These are phyloP conservation scores for Bathynomus jamesi DNA, from an alignment of 1,140 invertebrate species.

Conservation along the genomic window DNA sequence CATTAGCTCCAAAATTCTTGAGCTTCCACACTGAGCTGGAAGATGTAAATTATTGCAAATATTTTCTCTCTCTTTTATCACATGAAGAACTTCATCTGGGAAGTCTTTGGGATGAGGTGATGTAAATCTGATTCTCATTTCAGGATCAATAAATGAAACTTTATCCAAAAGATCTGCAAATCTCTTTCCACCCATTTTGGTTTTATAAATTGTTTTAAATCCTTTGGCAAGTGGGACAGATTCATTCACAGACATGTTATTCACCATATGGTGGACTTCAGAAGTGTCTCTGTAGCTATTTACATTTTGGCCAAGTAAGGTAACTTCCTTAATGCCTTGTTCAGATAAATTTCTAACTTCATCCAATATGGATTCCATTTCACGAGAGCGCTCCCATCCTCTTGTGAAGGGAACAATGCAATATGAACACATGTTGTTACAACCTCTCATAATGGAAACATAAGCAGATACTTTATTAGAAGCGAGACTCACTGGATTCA, in stretches of 20 bases:
- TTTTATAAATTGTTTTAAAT: slow-evolving; percentile 90
- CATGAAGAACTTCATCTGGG: slow-evolving; percentile 78
- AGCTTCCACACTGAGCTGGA: slow-evolving; percentile 87
- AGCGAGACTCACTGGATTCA: slow-evolving; percentile 79
- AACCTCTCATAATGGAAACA: slow-evolving; percentile 95
- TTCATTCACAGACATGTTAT: slow-evolving; percentile 29
- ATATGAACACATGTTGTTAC: slow-evolving; percentile 97
- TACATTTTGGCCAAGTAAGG: slow-evolving; percentile 90
- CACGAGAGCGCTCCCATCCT: slow-evolving; percentile 81
- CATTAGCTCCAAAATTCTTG: slow-evolving; percentile 72
- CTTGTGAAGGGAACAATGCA: slow-evolving; percentile 92
- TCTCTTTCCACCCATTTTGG: slow-evolving; percentile 69
- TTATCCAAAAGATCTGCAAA: slow-evolving; percentile 79
- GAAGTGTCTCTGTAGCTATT: slow-evolving; percentile 86
- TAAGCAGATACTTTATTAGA: slow-evolving; percentile 69
- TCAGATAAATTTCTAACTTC: slow-evolving; percentile 71
- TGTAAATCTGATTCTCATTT: slow-evolving; percentile 90
- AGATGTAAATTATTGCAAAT: slow-evolving; percentile 87
- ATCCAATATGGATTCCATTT: slow-evolving; percentile 71
- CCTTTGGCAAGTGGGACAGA: slow-evolving; percentile 58
- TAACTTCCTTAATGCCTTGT: slow-evolving; percentile 78
- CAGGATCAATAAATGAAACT: slow-evolving; percentile 73
- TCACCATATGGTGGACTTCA: slow-evolving; percentile 40
- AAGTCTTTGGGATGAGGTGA: slow-evolving; percentile 98
- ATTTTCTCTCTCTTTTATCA: slow-evolving; percentile 77